A percentile compares a stretch with the other conserved stretches of the same genome.
Conservation (phyloP, 2,888 invertebrate genomes). For the Metopia argyrocephala region DNA sequence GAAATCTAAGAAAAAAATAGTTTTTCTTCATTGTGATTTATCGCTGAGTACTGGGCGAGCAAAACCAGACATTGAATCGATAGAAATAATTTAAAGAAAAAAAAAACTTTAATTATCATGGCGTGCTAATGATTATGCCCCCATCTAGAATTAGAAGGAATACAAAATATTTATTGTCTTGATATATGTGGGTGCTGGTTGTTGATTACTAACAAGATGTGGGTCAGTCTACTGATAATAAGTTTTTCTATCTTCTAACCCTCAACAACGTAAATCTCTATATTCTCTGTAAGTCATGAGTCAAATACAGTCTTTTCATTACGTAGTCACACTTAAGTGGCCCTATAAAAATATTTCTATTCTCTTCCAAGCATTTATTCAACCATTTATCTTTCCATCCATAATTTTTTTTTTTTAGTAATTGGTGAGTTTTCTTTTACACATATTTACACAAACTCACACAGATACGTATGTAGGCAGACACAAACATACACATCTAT, state of each 20-base stretch:
- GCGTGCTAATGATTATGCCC: slow-evolving; percentile 12
- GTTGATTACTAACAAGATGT: not conserved
- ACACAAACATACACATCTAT: too few species aligned
- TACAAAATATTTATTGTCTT: not conserved
- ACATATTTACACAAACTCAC: not conserved
- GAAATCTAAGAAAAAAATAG: too few species aligned
- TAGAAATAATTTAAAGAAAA: too few species aligned
- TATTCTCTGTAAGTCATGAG: not conserved
- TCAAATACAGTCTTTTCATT: slow-evolving; percentile 27
- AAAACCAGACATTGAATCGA: too few species aligned
- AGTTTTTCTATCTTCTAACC: not conserved
- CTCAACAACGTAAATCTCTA: too few species aligned
- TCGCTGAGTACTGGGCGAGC: too few species aligned
- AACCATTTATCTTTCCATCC: not conserved
- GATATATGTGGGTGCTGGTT: slow-evolving; percentile 2
- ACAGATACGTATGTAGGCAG: not conserved
- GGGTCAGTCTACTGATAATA: slow-evolving; percentile 3
- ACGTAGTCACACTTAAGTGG: not conserved
- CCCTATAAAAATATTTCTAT: not conserved
- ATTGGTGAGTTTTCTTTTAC: not conserved
- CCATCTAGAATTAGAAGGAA: not conserved
- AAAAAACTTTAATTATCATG: slow-evolving; percentile 8
- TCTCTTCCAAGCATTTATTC: slow-evolving; percentile 9
- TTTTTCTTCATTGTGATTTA: too few species aligned
- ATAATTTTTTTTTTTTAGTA: too few species aligned